Base-by-base conservation (phyloP, 2,888 invertebrate genomes). In the Clistopyga incitator region DNA sequence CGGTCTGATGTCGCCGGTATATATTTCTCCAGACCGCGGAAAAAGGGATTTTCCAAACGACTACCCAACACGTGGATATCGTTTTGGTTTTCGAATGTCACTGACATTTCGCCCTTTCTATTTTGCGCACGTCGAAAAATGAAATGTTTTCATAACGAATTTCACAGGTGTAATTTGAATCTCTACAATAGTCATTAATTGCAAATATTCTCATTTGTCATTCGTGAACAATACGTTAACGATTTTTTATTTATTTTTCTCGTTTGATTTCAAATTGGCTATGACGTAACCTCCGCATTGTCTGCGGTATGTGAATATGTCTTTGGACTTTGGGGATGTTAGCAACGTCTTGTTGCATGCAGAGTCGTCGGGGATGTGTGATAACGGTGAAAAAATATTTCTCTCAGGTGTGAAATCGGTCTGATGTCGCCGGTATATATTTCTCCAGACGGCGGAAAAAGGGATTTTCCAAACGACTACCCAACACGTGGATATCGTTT, bases 351-450 rank as follows among this genome's bases (percentile, higher is more conserved):
- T 86, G 87, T 87, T 85, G 86, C 85, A 85, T 85, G 84, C 81
- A 85, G 84, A 87, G 18, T n/a, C 85, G 84, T 74, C 68, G 68
- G 67, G 61, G 67, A 23, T 23, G 65, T 78, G 29, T 86, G 86
- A 88, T 89, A 90, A 90, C 88, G 88, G 86, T 87, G 89, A 84
- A 87, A 89, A 89, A 89, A 45, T 61, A 54, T 20, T n/a, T 47
- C 64, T 74, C 34, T 23, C 56, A 42, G 20, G 47, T 61, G 20
- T 15, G 54, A 20, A 34, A 64, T 50, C 50, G n/a, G 50, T 34
- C 61, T 29, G 47, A 64, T 15, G 68, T 61, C 72, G 18, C 45
- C 34, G 20, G 13, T 54, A 25, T 50, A 47, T 61, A n/a, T n/a
- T 42, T 64, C 50, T 68, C 15, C 54, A 75, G 20, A 68, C 34